phyloP scores from a whole-genome alignment of 2,113 vertebrate species.

The Cranoglanis bouderius region DNA sequence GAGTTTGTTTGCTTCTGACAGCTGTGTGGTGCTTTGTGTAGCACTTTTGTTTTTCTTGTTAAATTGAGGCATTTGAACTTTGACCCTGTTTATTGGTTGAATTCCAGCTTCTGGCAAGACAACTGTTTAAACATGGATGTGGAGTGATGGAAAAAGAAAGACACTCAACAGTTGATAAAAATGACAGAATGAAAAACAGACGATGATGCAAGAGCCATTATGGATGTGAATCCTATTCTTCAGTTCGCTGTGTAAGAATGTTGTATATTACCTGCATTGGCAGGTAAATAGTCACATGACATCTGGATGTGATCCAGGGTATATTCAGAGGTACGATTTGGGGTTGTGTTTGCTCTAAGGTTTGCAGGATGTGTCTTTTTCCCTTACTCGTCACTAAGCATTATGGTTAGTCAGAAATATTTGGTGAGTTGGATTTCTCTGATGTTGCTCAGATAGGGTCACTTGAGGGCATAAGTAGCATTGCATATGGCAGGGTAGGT shows the following conservation, averaged over 20 bases:
- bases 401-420: neutral
- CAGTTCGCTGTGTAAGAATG: neutral
- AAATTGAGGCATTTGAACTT: slow-evolving; percentile 30
- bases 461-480: neutral
- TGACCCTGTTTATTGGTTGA: slow-evolving; percentile 21
- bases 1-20: neutral
- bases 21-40: slow-evolving; percentile 5
- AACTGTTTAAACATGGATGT: slow-evolving; percentile 28
- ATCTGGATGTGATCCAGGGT: neutral
- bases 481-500: neutral
- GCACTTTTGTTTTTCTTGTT: slow-evolving; percentile 11
- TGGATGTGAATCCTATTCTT: neutral
- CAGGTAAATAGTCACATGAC: neutral
- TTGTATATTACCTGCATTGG: neutral
- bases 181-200: neutral
- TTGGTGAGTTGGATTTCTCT: neutral
- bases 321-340: neutral
- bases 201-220: neutral
- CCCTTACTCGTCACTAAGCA: neutral
- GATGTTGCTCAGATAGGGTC: neutral
- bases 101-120: slow-evolving; percentile 9
- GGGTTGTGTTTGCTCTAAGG: neutral
- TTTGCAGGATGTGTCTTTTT: neutral
- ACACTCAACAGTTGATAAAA: neutral
- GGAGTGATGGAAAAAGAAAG: neutral